Evolutionary conservation across 2,113 vertebrate species (phyloP), one percentile per base, ranked within the genome.

Genomic region (Struthidea cinerea): DNA sequence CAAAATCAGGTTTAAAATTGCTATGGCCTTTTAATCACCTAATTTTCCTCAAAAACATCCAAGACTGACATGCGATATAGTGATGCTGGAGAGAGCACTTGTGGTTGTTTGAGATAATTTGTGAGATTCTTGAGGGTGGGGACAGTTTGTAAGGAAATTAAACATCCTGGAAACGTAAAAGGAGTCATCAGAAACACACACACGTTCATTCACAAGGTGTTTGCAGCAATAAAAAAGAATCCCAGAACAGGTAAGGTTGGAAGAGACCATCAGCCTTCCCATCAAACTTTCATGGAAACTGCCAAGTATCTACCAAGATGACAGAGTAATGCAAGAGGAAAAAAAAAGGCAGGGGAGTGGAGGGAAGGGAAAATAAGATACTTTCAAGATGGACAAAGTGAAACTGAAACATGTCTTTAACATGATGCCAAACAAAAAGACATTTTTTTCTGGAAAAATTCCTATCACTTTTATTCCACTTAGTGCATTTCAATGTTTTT

Each of bases 41-140:
- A 3, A 60, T 68, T 81, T 73, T 67, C 52, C 19, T 68, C 32
- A 18, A 52, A 50, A 35, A 35, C n/a, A 6, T 32, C 37, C 14
- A 44, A 52, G 61, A 4, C 44, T 44, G 26, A 32, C 4, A 5
- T 11, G 17, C 22, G 17, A 27, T 6, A 19, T 1, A n/a, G n/a
- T 28, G 15, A 22, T 74, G 32, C 53, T 47, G 8, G 7, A 57
- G 59, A 47, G 35, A 82, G 9, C 19, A 35, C 10, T 14, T 61
- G 5, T 27, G 42, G 6, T 26, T n/a, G 24, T 53, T 21, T 47
- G 17, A 69, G 61, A 52, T 24, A 7, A 6, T 46, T 3, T 7
- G 0, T 10, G 20, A 10, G 3, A 4, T 78, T 47, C 8, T 23
- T 63, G 42, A 28, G 13, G 9, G 3, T 11, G 7, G 9, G 5